Base-by-base conservation (phyloP, 2,888 invertebrate species). In the Pogonocherus hispidulus region DNA sequence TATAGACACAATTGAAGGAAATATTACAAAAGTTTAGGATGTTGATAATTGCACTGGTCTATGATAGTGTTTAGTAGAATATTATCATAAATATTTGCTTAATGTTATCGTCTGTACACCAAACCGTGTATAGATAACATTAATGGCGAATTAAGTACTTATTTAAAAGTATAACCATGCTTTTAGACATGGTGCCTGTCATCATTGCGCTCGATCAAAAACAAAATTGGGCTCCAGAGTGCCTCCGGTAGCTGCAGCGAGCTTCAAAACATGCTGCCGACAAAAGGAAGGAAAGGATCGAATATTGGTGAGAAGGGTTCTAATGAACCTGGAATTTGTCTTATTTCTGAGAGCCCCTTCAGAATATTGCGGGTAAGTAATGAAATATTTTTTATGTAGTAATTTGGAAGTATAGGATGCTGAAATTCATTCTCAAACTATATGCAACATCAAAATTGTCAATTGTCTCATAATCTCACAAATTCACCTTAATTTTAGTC, bases 311-410 rank as follows among this genome's bases (percentile, higher is more conserved):
- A 73, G 1, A 88, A 89, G 2, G 62, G 63, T 2, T 49, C 67
- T 6, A 68, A 74, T 2, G 73, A 66, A 8, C 51, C 37, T 41
- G 90, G 91, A 56, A 90, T 94, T 3, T 94, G 94, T 79, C 86
- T 93, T 11, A 88, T 94, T 77, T 89, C 90, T 37, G 93, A 94
- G 80, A 94, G 92, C 76, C 93, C 93, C 0, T 93, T 88, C 78
- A 86, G 93, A 73, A 92, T 93, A 74, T 83, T 92, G 11, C 87
- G 92, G 87, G 93, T 93, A 84, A 88, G 90, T 88, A 55, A 3
- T 16, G 18, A 54, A 35, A 27, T 9, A 16, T 16, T 6, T 14
- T 2, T 23, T 11, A 32, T 32, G 8, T 32, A 11, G 8, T 32
- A 9, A 32, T 8, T 6, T 32, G 32, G 32, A 9, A 9, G 11